Evolutionary conservation across 2,113 vertebrate species (phyloP).

Genomic region (Ceyx cyanopectus): DNA sequence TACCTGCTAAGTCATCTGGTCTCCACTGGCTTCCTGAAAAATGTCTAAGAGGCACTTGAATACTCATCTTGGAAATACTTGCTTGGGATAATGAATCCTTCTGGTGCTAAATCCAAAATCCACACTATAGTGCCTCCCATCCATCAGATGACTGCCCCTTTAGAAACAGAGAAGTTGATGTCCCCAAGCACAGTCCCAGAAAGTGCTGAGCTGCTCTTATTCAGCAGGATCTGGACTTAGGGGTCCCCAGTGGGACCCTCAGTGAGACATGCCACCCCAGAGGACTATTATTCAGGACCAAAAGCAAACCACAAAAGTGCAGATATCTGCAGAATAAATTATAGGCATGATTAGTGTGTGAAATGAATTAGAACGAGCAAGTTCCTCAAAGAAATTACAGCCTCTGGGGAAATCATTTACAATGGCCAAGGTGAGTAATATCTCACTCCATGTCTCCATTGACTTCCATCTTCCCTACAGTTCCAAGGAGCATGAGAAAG

Average conservation of each 20-base stretch:
- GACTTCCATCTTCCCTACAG: neutral
- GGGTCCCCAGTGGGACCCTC: fast-evolving
- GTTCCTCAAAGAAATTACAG: slow-evolving; percentile 14
- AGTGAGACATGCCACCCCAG: neutral
- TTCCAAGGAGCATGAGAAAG: neutral
- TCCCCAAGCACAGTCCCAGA: neutral
- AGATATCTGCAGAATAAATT: neutral
- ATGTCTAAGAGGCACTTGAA: neutral
- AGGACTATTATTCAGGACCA: neutral
- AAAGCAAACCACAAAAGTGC: neutral
- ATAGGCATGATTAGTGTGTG: neutral
- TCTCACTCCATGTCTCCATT: neutral
- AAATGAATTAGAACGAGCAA: neutral
- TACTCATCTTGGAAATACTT: neutral
- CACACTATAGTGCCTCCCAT: neutral
- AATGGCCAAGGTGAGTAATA: neutral
- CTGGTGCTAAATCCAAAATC: neutral
- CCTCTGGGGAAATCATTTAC: slow-evolving; percentile 18
- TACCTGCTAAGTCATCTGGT: neutral
- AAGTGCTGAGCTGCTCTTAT: neutral
- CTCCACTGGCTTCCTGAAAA: neutral
- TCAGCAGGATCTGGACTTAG: neutral
- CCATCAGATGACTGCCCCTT: neutral
- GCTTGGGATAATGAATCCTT: neutral
- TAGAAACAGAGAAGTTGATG: neutral